These are phyloP conservation scores for Lacerta viridis DNA, from an alignment of 2,797 vertebrate species.

Conservation along the genomic window DNA sequence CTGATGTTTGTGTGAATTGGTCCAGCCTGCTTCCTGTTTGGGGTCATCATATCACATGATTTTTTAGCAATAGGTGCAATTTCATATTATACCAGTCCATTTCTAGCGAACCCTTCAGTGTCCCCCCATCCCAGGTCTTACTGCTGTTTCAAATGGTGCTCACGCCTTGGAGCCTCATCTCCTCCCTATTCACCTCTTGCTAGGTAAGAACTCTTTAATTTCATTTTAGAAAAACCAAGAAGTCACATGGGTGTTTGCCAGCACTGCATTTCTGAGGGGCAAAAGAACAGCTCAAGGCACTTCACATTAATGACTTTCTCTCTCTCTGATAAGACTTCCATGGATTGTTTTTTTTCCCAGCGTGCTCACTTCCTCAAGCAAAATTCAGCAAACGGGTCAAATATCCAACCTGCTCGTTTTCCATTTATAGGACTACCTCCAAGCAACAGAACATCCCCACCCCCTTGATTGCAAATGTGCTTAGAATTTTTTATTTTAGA, in stretches of 20 bases:
- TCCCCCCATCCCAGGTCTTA: slow-evolving; percentile 1
- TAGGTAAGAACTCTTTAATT: slow-evolving; percentile 34
- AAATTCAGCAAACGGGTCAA: slow-evolving; percentile 52
- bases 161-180: slow-evolving; percentile 38
- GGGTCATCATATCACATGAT: neutral
- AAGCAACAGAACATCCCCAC: slow-evolving; percentile 41
- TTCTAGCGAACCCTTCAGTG: neutral
- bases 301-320: slow-evolving; percentile 32
- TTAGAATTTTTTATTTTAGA: no score
- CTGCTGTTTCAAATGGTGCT: slow-evolving; percentile 12
- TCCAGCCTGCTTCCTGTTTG: neutral
- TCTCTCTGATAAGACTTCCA: slow-evolving; percentile 52
- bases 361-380: slow-evolving; percentile 41
- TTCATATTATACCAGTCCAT: neutral
- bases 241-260: slow-evolving; percentile 44
- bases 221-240: slow-evolving; percentile 40
- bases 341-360: slow-evolving; percentile 44
- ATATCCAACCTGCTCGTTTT: slow-evolving; percentile 30
- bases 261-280: slow-evolving; percentile 35
- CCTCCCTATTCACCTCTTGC: slow-evolving; percentile 47
- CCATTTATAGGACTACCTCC: slow-evolving; percentile 36
- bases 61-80: neutral
- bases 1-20: neutral
- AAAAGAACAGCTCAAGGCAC: slow-evolving; percentile 17
- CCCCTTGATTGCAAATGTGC: neutral